Evolutionary conservation across 2,113 vertebrate species (phyloP), one percentile per base, ranked within the genome.

Genomic region (Orcinus orca): DNA sequence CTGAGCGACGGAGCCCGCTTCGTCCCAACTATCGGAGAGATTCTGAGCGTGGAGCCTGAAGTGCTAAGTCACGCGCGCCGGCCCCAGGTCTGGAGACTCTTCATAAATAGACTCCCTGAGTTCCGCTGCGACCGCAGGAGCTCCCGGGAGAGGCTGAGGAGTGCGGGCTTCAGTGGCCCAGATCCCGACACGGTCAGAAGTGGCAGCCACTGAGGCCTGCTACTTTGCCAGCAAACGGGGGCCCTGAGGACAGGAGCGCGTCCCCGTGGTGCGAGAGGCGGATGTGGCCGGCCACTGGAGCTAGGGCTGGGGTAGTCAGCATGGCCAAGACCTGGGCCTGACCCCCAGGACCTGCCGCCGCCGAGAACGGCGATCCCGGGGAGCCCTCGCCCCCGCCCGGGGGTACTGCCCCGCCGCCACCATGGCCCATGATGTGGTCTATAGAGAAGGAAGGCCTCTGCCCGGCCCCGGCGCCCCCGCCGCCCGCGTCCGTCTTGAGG

Each of bases 391-490:
- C 94, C 80, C 97, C 95, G 26, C 98, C 98, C 60, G 98, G 96
- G 94, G 98, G 93, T 86, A 96, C 97, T 36, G 97, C 98, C 80
- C 98, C 98, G 79, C 97, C 97, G 98, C 98, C 98, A 12, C 98
- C 96, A 68, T 97, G 97, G 88, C 98, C 99, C 96, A 99, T 99
- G 94, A 99, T 99, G 97, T 99, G 99, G 99, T 99, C 99, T 99
- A 99, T 99, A 86, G 99, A 99, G 98, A 99, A 99, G 4, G 99
- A 99, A 90, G 99, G 99, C 94, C 99, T 98, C 85, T 97, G 98
- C 70, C 99, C 98, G 1, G 97, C 38, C 18, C 98, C 96, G 9
- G 98, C 47, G n/a, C 94, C 94, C 92, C 97, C 97, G 47, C 93
- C 92, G 90, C 94, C 73, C n/a, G 97, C 97, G 99, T 99, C 99